phyloP scores from a whole-genome alignment of 2,113 vertebrate species.

The Proterorhinus semilunaris region DNA sequence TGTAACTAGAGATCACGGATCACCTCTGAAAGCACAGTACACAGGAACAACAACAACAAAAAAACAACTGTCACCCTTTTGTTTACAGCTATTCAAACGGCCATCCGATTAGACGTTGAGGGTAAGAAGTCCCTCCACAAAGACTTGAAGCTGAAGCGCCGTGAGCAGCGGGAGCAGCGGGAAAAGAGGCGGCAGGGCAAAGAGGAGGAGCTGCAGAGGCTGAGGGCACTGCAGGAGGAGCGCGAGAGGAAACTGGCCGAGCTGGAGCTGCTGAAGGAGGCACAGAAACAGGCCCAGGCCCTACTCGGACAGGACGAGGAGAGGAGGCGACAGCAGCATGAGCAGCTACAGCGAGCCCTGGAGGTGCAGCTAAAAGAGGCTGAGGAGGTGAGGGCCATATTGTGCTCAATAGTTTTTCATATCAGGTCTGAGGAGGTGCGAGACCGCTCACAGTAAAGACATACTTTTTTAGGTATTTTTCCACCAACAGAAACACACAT shows the following conservation, averaged over 20 bases:
- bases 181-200: slow-evolving; percentile 83
- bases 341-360: slow-evolving; percentile 87
- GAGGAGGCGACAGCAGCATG: slow-evolving; percentile 85
- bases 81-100: slow-evolving; percentile 87
- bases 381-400: slow-evolving; percentile 78
- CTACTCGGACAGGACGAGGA: slow-evolving; percentile 87
- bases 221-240: slow-evolving; percentile 91
- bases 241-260: slow-evolving; percentile 89
- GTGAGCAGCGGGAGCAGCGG: slow-evolving; percentile 87
- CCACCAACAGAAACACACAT: too few relatives aligned
- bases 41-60: too few relatives aligned
- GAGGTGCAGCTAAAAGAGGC: slow-evolving; percentile 88
- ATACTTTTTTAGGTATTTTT: too few relatives aligned
- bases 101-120: slow-evolving; percentile 86
- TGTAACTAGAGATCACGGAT: too few relatives aligned
- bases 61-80: not conserved
- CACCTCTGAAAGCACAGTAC: too few relatives aligned
- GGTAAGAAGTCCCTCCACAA: slow-evolving; percentile 91
- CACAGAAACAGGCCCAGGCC: slow-evolving; percentile 85
- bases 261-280: slow-evolving; percentile 90
- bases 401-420: too few relatives aligned
- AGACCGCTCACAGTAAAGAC: too few relatives aligned
- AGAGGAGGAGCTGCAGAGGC: slow-evolving; percentile 86
- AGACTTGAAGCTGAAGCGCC: slow-evolving; percentile 88
- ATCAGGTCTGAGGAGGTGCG: too few relatives aligned